Evolutionary conservation across 1,140 invertebrate species (phyloP), one percentile per base, ranked within the genome.

Genomic region (Drosophila varians): DNA sequence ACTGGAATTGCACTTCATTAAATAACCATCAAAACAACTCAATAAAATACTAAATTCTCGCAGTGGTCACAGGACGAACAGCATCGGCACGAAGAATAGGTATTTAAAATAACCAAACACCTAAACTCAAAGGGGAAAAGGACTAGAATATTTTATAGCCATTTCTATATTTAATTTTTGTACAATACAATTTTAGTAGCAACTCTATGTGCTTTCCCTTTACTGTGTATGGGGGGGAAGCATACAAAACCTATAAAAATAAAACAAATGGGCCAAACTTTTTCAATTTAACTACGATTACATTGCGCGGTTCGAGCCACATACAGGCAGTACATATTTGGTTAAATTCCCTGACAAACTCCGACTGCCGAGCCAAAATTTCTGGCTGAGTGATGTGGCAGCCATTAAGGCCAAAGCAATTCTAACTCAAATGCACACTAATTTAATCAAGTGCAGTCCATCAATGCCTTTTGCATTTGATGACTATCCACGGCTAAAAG

Each of bases 21-120:
- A 77, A 87, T 74, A 77, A 76, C 74, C 82, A 87, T 87, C 69
- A 88, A 77, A 82, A 87, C 74, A 87, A 87, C 74, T 87, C 82
- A 87, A 87, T 87, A 87, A 87, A 82, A 87, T 75, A 71, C 82
- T 87, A 80, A 77, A 82, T 74, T 87, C 72, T 55, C 34, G 46
- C 53, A 45, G 51, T 46, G 58, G 65, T 45, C 65, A 56, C 45
- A 43, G 51, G 66, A 56, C 60, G 58, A 77, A 73, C 62, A 53
- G 65, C 42, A 64, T 65, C 64, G n/a, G n/a, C 46, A 43, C 14
- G 16, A 3, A 3, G 0, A 42, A 42, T 42, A 42, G 38, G 12
- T 38, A 6, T 38, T 31, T 0, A 31, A 31, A 31, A 31, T 4
- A 11, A 31, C 11, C n/a, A 31, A 31, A 16, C 6, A 38, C 7